Conservation (phyloP, 1,140 invertebrate species). For the Caenorhabditis tropicalis region DNA sequence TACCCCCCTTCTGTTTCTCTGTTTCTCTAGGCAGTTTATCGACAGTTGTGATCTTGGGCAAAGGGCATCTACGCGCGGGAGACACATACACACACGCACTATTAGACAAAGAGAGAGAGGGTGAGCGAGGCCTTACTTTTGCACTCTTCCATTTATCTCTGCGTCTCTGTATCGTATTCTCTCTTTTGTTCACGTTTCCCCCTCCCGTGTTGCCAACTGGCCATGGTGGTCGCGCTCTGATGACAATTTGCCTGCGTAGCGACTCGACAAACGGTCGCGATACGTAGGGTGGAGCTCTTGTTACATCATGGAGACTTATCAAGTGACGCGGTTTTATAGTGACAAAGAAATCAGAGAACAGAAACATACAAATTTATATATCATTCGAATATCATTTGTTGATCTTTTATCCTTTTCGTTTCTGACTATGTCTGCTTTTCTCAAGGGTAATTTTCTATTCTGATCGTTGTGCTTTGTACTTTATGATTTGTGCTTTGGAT, state of each 20-base stretch:
- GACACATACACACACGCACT: background rate
- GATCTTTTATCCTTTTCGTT: background rate
- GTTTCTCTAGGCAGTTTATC: slow-evolving; percentile 1
- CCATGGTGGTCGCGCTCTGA: background rate
- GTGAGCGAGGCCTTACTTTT: background rate
- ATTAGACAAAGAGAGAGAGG: background rate
- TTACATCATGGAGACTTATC: slow-evolving; percentile 12
- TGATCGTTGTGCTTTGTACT: background rate
- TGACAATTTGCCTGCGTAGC: background rate
- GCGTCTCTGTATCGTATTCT: background rate
- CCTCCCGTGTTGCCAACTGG: background rate
- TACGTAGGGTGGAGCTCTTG: background rate
- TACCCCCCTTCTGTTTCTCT: background rate
- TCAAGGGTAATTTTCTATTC: background rate
- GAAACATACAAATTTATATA: background rate
- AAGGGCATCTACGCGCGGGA: background rate
- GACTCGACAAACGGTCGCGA: background rate
- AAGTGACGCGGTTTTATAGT: slow-evolving; percentile 16
- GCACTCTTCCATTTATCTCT: background rate
- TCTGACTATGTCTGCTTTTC: background rate
- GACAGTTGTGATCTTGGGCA: background rate
- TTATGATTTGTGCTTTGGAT: background rate
- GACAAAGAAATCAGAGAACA: background rate
- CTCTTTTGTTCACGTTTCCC: background rate
- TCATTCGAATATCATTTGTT: background rate